phyloP scores from a whole-genome alignment of 1,140 invertebrate genomes.

The Drosophila cardini region DNA sequence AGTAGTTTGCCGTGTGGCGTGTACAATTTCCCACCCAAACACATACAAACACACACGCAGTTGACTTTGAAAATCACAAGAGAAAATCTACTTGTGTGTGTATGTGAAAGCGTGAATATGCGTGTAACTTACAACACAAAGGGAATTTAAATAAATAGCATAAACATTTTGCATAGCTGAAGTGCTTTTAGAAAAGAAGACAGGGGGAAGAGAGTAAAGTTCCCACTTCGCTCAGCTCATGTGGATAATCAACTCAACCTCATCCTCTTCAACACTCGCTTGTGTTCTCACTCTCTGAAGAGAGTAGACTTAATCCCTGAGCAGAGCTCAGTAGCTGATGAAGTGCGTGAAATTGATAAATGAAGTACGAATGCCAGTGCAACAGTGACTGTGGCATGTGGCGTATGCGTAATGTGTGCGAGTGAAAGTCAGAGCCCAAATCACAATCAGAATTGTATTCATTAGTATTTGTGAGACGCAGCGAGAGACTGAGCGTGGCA shows the following conservation, averaged over 20 bases:
- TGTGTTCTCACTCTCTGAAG: neutral
- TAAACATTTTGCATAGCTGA: conserved; percentile 57
- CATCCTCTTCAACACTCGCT: neutral
- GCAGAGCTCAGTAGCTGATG: conserved; percentile 43
- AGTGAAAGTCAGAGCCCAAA: neutral
- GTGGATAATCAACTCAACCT: conserved; percentile 60
- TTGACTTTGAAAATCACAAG: conserved; percentile 53
- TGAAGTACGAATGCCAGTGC: conserved; percentile 22
- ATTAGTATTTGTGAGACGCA: neutral
- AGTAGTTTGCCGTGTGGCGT: conserved; percentile 62
- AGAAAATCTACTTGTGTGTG: conserved; percentile 54
- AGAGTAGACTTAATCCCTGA: conserved; percentile 20
- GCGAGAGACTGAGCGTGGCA: too few species aligned
- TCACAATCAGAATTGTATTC: neutral
- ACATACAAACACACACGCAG: conserved; percentile 6
- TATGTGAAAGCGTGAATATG: conserved; percentile 13
- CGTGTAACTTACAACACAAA: conserved; percentile 20
- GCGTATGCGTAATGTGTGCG: conserved; percentile 18
- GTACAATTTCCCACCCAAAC: conserved; percentile 37
- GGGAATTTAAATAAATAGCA: conserved; percentile 79
- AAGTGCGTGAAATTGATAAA: conserved; percentile 68
- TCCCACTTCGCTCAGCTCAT: conserved; percentile 43
- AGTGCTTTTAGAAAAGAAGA: conserved; percentile 15
- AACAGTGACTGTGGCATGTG: neutral
- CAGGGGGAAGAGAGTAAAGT: conserved; percentile 16